Evolutionary conservation across 1,140 invertebrate genomes (phyloP), one percentile per base, ranked within the genome.

Genomic region (Leptinotarsa texana): DNA sequence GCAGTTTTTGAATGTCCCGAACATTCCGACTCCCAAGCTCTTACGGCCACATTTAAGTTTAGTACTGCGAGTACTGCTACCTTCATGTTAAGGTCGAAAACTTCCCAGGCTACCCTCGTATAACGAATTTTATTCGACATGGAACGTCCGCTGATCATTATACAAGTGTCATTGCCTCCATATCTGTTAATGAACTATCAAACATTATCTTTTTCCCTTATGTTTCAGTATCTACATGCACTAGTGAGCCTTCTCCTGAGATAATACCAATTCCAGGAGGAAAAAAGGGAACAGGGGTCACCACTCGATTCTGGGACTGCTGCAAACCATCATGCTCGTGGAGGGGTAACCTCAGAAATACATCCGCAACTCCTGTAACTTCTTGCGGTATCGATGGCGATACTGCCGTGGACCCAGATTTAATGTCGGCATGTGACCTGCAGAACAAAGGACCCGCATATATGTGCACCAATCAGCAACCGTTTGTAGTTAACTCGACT

Each of bases 311-410:
- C 27, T 78, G 77, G 77, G 77, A 78, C 48, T 78, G 77, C 62
- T 78, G 77, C 61, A 78, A 78, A 72, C 77, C 74, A 47, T 73
- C 77, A 70, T 78, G 77, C 68, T 61, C 74, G 4, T 78, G 77
- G 77, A 11, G 13, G n/a, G 76, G 65, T 51, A 69, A 74, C 63
- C 18, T 33, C 63, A 65, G 71, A 17, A 65, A n/a, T 8, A 65
- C 6, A 65, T 13, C 21, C 13, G 15, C 13, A 8, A 8, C 65
- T 63, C 74, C 76, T 49, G 63, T 42, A 73, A 63, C 72, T 69
- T 69, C 76, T 27, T 77, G 76, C 57, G 63, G 47, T 5, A 69
- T 33, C 8, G 74, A 77, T 66, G 76, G 76, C 8, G 62, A 13
- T 8, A 74, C 33, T 21, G 49, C 24, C 8, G 67, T 68, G 47